Conservation (phyloP, 2,113 vertebrate genomes). For the Hippocampus mohnikei region DNA sequence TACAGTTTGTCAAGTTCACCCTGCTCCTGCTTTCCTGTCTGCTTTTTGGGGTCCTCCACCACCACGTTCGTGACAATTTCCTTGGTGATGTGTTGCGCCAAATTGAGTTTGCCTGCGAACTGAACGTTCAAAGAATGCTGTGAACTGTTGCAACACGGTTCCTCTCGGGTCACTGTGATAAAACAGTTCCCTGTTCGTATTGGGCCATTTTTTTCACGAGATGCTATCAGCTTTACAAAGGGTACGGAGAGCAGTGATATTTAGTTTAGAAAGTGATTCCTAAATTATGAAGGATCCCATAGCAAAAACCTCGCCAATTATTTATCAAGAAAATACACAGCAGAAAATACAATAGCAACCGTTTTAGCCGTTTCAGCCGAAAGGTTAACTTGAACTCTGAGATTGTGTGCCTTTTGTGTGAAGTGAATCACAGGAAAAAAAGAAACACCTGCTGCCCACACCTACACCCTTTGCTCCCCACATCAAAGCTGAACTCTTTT, state of each 20-base stretch:
- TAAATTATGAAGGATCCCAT: not conserved
- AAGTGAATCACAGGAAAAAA: slow-evolving; percentile 22
- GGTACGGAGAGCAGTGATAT: slow-evolving; percentile 66
- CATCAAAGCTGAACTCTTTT: slow-evolving; percentile 22
- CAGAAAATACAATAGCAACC: slow-evolving; percentile 44
- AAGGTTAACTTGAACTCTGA: slow-evolving; percentile 13
- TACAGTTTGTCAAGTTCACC: no score
- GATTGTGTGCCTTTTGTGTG: slow-evolving; percentile 7
- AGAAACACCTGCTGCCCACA: slow-evolving; percentile 10
- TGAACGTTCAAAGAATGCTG: not conserved
- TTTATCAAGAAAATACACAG: slow-evolving; percentile 66
- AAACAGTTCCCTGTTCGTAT: not conserved
- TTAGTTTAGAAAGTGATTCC: slow-evolving; percentile 59
- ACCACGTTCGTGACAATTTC: no score
- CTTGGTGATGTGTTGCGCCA: not conserved
- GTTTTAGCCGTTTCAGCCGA: slow-evolving; percentile 48
- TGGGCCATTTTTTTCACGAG: slow-evolving; percentile 2
- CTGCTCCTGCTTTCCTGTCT: no score
- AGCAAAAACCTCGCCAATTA: slow-evolving; percentile 64
- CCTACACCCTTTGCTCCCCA: slow-evolving; percentile 1
- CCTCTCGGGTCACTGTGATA: not conserved
- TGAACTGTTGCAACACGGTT: not conserved
- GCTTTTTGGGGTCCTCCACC: no score
- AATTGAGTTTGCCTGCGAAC: not conserved
- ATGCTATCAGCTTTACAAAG: slow-evolving; percentile 3